Evolutionary conservation across 53 echinoderm and acorn worm species (phyloP).

Genomic region (Luidia sarsii): DNA sequence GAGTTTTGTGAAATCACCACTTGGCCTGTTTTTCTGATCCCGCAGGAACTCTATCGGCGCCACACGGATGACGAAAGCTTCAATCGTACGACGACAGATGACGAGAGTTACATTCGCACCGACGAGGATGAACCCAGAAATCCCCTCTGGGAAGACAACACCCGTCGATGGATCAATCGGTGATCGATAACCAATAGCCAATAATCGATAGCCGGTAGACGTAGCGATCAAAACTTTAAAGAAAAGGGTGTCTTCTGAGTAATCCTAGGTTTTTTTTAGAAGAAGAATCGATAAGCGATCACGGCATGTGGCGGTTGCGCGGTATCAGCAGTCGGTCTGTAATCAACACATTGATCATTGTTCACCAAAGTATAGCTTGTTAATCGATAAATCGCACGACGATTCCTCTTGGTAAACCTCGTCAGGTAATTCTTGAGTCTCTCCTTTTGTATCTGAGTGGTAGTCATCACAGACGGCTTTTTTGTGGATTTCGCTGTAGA

Average conservation of each 20-base stretch:
- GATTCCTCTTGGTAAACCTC: no score
- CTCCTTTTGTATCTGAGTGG: no score
- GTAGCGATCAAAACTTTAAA: background rate
- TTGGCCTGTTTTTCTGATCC: background rate
- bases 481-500: no score
- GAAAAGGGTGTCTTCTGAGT: background rate
- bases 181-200: slow-evolving; percentile 54
- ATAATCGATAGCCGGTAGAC: slow-evolving; percentile 10
- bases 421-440: no score
- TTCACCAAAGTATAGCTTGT: no score
- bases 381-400: no score
- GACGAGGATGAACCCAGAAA: slow-evolving; percentile 64
- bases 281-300: no score
- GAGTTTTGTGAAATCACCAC: background rate
- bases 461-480: no score
- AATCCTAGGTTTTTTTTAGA: background rate
- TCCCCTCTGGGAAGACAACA: slow-evolving; percentile 70
- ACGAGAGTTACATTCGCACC: slow-evolving; percentile 64
- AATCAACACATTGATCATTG: no score
- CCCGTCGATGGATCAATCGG: slow-evolving; percentile 80
- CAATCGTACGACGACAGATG: slow-evolving; percentile 67
- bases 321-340: no score
- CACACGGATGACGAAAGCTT: slow-evolving; percentile 60
- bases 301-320: no score
- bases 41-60: slow-evolving; percentile 59